Evolutionary conservation across 2,113 vertebrate species (phyloP).

Genomic region (Calidris pugnax): DNA sequence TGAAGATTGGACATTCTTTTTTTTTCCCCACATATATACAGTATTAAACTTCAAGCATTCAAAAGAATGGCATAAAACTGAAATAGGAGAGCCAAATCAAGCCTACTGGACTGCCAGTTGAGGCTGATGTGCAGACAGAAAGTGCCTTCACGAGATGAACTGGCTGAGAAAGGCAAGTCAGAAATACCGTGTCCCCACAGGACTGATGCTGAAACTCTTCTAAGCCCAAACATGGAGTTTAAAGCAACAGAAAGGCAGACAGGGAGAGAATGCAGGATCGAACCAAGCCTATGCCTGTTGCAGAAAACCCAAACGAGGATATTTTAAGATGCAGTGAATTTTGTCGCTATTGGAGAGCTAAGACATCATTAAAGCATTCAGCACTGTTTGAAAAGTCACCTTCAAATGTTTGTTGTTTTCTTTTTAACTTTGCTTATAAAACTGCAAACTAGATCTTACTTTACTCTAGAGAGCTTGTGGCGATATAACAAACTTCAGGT

Average conservation of each 20-base stretch:
- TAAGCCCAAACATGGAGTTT: background rate
- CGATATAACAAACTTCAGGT: background rate
- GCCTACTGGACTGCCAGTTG: rapidly evolving
- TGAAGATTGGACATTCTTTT: background rate
- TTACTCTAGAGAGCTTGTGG: background rate
- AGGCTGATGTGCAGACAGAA: background rate
- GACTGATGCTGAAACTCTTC: background rate
- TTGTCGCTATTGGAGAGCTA: background rate
- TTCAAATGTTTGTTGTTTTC: background rate
- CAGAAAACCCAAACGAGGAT: background rate
- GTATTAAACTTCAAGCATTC: background rate
- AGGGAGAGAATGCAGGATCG: rapidly evolving
- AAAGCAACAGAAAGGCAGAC: background rate
- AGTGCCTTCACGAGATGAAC: background rate
- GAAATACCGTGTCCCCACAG: background rate
- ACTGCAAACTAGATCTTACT: background rate
- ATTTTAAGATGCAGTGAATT: background rate
- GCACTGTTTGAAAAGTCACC: background rate
- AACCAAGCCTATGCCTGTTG: background rate
- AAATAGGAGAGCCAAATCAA: background rate
- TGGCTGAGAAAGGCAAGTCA: background rate
- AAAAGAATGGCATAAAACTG: background rate
- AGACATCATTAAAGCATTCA: background rate
- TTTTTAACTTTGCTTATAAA: background rate
- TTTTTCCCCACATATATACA: background rate